phyloP scores from a whole-genome alignment of 2,888 invertebrate genomes.

The Drosophila conformis region DNA sequence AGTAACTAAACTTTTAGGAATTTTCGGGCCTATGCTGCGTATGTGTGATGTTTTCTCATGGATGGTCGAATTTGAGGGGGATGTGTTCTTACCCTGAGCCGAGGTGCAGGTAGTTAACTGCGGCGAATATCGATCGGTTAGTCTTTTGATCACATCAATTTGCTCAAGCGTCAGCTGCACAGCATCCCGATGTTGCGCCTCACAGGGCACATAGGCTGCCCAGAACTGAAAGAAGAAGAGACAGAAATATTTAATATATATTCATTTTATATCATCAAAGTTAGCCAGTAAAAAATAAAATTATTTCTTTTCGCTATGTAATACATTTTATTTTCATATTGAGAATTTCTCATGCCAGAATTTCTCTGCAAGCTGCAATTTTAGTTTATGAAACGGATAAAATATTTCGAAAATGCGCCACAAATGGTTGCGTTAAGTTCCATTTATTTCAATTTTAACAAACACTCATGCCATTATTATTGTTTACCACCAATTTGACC shows the following conservation, averaged over 20 bases:
- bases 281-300: no score
- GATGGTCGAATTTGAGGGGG: neutral
- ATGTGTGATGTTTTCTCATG: slow-evolving; percentile 42
- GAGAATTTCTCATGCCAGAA: neutral
- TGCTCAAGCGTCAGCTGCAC: slow-evolving; percentile 90
- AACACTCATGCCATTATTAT: neutral
- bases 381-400: neutral
- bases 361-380: neutral
- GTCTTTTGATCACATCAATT: slow-evolving; percentile 90
- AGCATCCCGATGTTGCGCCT: slow-evolving; percentile 89
- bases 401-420: neutral
- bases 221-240: slow-evolving; percentile 87
- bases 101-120: slow-evolving; percentile 88
- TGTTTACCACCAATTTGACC: slow-evolving; percentile 6
- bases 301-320: neutral
- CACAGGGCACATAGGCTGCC: slow-evolving; percentile 90
- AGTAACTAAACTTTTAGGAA: slow-evolving; percentile 11
- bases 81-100: slow-evolving; percentile 87
- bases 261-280: no score
- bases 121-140: slow-evolving; percentile 89
- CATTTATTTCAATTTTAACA: slow-evolving; percentile 5
- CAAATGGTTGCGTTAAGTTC: neutral
- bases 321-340: neutral
- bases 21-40: slow-evolving; percentile 35
- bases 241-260: neutral